Conservation (phyloP, 2,113 vertebrate genomes). For the Chlorodrepanis virens region DNA sequence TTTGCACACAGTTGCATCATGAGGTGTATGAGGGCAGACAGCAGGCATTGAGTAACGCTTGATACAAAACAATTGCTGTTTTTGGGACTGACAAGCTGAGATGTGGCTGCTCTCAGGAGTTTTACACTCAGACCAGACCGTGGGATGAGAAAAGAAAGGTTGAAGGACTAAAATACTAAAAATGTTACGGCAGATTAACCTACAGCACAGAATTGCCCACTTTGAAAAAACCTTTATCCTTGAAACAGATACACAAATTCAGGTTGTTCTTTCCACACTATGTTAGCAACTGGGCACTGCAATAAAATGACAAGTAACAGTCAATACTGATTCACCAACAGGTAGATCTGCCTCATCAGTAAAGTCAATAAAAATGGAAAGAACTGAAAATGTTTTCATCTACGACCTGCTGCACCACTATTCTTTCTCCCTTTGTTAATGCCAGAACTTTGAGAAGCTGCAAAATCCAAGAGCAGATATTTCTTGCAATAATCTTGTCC, state of each 20-base stretch:
- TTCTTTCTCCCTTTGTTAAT: neutral
- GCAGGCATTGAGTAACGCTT: neutral
- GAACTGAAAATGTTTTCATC: neutral
- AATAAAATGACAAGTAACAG: neutral
- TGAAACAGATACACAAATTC: neutral
- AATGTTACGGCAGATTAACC: neutral
- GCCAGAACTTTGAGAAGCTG: neutral
- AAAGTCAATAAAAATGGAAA: neutral
- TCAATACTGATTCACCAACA: neutral
- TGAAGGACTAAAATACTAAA: neutral
- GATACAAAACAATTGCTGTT: neutral
- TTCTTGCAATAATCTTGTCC: neutral
- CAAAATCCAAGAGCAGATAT: neutral
- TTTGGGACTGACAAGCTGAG: neutral
- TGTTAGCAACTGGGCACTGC: neutral
- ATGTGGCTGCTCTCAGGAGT: neutral
- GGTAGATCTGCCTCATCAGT: neutral
- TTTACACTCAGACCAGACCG: neutral
- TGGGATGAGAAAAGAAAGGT: neutral
- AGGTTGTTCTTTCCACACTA: neutral
- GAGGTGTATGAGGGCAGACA: neutral
- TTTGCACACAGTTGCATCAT: neutral
- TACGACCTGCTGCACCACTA: rapidly evolving
- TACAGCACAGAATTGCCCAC: neutral
- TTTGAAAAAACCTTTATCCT: neutral